phyloP scores from a whole-genome alignment of 2,888 invertebrate species.

The Eristalis intricaria region DNA sequence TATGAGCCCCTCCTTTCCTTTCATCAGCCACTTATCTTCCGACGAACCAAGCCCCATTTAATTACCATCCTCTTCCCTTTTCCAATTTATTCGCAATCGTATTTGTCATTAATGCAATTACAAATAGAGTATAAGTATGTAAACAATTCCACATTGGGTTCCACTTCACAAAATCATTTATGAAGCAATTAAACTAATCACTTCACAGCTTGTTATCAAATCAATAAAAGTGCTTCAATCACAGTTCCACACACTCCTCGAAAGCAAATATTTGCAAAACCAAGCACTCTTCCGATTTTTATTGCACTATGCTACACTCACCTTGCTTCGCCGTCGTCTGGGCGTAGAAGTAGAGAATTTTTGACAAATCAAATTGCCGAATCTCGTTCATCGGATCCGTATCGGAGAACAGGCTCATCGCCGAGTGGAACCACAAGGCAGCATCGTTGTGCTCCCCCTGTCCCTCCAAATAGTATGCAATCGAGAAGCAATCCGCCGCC shows the following conservation, averaged over 20 bases:
- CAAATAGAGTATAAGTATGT: too few relatives aligned
- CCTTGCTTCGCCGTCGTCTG: slow-evolving; percentile 75
- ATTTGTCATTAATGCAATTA: background rate
- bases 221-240: background rate
- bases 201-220: background rate
- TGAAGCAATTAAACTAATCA: background rate
- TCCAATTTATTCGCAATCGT: background rate
- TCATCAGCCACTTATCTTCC: too few relatives aligned
- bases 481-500: slow-evolving; percentile 75
- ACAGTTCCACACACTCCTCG: background rate
- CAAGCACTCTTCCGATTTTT: background rate
- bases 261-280: background rate
- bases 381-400: slow-evolving; percentile 46
- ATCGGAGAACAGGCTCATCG: slow-evolving; percentile 66
- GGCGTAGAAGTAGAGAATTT: slow-evolving; percentile 75
- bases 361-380: slow-evolving; percentile 46
- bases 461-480: slow-evolving; percentile 75
- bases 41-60: too few relatives aligned
- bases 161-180: background rate
- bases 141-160: background rate
- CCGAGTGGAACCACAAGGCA: slow-evolving; percentile 74
- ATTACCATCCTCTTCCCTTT: too few relatives aligned
- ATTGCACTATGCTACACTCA: slow-evolving; percentile 65
- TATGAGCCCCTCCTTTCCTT: too few relatives aligned
- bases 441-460: slow-evolving; percentile 71